Evolutionary conservation across 2,888 invertebrate genomes (phyloP), one percentile per base, ranked within the genome.

Genomic region (Oscheius sp.): DNA sequence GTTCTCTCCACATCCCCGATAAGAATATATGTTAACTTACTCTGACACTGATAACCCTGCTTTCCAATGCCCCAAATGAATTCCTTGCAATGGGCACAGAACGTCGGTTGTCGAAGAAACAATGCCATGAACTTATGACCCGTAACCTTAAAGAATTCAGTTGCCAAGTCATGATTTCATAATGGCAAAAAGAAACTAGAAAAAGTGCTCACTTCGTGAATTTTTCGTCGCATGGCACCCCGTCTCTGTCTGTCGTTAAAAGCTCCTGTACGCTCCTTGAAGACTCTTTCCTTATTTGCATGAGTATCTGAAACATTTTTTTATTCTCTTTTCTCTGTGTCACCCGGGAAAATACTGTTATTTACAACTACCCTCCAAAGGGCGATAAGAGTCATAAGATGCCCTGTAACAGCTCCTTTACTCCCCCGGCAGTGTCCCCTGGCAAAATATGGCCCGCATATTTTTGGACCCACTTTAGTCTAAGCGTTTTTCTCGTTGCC

Each of bases 81-180:
- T 91, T 97, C 96, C 86, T 94, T 93, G 91, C 99, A 99, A 91
- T 97, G 96, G 89, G 96, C 96, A 92, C 99, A 99, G 92, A 99
- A 99, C 86, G 98, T 98, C 83, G 98, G 98, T 91, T 99, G 99
- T 69, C 96, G 93, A 88, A 99, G 92, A 91, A 96, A 96, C 81
- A 98, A 97, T 82, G 98, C 98, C 98, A 99, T 98, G 91, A 99
- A 99, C 91, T 99, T 99, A 92, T 99, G 99, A 61, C 97, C 98
- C 91, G 91, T 96, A 81, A 93, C 92, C 92, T 98, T 96, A 41
- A 81, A 35, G 75, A 16, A 66, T 66, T 53, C 66, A 45, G 46
- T 69, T 55, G 68, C 21, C 25, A 35, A 35, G 35, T 35, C 35
- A 9, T 35, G 5, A 9, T 35, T 16, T 52, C 25, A 16, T 3